A percentile compares a stretch with the other conserved stretches of the same genome.
phyloP scores from a whole-genome alignment of 2,797 vertebrate species.

The Galagoides demidoff region DNA sequence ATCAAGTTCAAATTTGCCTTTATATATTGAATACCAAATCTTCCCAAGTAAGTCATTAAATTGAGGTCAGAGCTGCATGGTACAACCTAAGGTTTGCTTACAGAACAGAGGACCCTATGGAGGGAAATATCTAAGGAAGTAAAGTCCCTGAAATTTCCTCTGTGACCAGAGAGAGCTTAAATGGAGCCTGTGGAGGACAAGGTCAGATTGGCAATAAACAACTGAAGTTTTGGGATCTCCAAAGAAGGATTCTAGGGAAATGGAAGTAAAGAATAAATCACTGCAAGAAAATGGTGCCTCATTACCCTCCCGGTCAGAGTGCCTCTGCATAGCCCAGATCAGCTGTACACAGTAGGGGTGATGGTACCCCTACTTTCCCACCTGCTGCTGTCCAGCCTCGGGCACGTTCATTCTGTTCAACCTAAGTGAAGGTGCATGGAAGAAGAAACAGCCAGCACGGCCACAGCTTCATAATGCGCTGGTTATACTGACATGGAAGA shows the following conservation, averaged over 20 bases:
- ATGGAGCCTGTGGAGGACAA: neutral
- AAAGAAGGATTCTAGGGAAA: neutral
- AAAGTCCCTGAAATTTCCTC: neutral
- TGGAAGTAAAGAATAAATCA: neutral
- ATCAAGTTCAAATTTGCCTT: neutral
- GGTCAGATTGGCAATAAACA: neutral
- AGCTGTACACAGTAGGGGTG: neutral
- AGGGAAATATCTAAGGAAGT: neutral
- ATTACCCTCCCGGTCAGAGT: neutral
- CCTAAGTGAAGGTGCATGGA: neutral
- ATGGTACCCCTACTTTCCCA: neutral
- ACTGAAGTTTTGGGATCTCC: neutral
- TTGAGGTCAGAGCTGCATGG: neutral
- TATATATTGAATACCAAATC: neutral
- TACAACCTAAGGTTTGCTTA: neutral
- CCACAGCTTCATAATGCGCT: neutral
- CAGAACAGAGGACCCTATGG: neutral
- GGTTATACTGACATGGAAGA: neutral
- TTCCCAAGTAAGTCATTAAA: neutral
- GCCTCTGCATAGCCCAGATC: neutral
- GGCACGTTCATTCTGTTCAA: neutral
- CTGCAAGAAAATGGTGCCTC: neutral
- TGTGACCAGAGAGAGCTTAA: neutral
- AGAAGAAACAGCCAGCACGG: constrained; percentile 13
- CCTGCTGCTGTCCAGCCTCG: neutral